A percentile compares a stretch with the other conserved stretches of the same genome.
phyloP scores from a whole-genome alignment of 2,888 invertebrate genomes.

The Erebia aethiops region DNA sequence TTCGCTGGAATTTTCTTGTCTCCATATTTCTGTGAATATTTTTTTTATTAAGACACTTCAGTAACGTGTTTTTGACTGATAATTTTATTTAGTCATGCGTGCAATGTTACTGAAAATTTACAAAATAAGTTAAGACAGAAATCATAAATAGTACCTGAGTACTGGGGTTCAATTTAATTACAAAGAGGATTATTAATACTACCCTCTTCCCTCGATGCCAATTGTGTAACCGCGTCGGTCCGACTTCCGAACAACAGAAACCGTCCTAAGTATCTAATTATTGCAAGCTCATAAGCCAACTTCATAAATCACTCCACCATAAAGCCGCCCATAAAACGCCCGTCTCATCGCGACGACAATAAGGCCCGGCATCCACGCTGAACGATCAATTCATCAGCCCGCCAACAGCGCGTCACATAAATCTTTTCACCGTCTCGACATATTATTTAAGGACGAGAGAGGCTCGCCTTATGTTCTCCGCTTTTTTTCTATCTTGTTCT shows the following conservation, averaged over 20 bases:
- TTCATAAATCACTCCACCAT: background rate
- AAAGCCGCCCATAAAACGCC: background rate
- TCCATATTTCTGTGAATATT: too few relatives aligned
- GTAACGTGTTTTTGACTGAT: too few relatives aligned
- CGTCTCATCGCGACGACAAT: constrained; percentile 5
- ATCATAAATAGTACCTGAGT: too few relatives aligned
- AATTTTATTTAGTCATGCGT: too few relatives aligned
- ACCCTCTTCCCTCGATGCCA: too few relatives aligned
- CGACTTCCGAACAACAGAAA: background rate
- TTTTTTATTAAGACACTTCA: too few relatives aligned
- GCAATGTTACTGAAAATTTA: too few relatives aligned
- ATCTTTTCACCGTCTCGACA: constrained; percentile 27
- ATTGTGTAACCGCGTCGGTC: background rate
- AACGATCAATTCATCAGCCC: constrained; percentile 26
- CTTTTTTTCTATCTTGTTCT: background rate
- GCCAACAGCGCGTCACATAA: constrained; percentile 25
- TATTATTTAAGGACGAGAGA: constrained; percentile 20
- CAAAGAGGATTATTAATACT: too few relatives aligned
- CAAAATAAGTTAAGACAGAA: too few relatives aligned
- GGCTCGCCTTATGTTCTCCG: background rate
- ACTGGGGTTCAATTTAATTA: too few relatives aligned
- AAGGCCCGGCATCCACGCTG: background rate
- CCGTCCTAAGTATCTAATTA: background rate
- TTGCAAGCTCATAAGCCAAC: background rate
- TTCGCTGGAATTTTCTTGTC: too few relatives aligned